Conservation (phyloP, 2,113 vertebrate species). For the Elaphurus davidianus region DNA sequence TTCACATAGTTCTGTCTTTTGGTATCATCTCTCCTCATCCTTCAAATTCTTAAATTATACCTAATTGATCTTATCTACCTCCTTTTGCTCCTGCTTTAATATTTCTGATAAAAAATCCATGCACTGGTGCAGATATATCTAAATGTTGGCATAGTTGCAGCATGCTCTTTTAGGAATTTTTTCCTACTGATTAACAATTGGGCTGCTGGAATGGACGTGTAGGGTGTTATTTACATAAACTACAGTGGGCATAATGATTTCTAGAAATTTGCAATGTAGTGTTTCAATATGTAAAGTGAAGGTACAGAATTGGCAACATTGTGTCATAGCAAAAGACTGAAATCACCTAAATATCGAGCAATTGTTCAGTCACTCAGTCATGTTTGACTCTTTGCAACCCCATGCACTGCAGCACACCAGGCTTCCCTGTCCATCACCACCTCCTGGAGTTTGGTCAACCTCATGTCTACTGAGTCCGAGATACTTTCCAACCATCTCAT, state of each 20-base stretch:
- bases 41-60: neutral
- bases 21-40: neutral
- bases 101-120: neutral
- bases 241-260: neutral
- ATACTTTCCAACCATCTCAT: neutral
- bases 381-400: neutral
- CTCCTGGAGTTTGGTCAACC: neutral
- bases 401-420: neutral
- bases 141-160: neutral
- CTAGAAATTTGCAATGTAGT: neutral
- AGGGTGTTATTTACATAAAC: neutral
- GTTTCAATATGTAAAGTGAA: neutral
- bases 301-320: neutral
- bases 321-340: neutral
- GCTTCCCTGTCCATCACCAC: neutral
- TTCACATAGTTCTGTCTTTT: neutral
- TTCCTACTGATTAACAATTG: neutral
- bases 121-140: neutral
- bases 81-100: neutral
- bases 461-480: neutral
- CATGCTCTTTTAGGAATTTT: neutral
- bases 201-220: neutral
- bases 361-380: neutral
- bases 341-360: neutral
- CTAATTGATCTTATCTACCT: neutral